Percentiles rank a stretch among this genome's conserved stretches.
Evolutionary conservation across 2,797 vertebrate genomes (phyloP).

Genomic region (Aquila chrysaetos): DNA sequence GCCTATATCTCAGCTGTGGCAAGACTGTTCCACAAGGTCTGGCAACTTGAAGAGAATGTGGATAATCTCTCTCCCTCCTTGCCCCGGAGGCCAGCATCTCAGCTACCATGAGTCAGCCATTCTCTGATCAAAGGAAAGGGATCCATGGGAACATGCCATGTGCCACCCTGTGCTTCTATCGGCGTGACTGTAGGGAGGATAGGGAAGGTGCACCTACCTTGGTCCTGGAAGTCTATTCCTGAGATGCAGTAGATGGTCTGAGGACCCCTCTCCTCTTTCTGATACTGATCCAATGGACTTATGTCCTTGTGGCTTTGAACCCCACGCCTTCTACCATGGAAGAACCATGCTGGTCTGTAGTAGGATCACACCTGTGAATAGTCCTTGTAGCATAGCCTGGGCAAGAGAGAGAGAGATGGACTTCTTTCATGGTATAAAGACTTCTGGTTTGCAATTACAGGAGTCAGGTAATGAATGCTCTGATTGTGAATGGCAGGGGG

Average conservation of each 20-base stretch:
- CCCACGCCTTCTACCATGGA: neutral
- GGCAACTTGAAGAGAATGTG: neutral
- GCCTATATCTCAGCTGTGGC: neutral
- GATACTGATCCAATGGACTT: neutral
- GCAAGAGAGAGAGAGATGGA: neutral
- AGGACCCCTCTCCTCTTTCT: neutral
- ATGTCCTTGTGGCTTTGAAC: neutral
- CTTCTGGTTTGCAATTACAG: neutral
- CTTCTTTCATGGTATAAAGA: neutral
- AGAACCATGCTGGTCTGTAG: neutral
- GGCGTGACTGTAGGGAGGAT: neutral
- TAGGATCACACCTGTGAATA: neutral
- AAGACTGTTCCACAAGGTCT: neutral
- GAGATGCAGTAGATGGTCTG: neutral
- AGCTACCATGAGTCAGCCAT: neutral
- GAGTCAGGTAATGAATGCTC: neutral
- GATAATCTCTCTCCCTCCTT: neutral
- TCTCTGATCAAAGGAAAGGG: neutral
- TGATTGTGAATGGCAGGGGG: neutral
- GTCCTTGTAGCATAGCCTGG: neutral
- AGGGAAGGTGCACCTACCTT: fast-evolving
- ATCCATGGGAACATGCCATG: too few relatives aligned
- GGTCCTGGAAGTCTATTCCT: neutral
- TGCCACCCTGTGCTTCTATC: neutral
- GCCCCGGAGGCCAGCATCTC: neutral